Percentiles rank a stretch among this genome's conserved stretches.
Evolutionary conservation across 30 jellyfish, hydroid and myxozoan genomes (phyloP).

Genomic region (Aurelia aurita): DNA sequence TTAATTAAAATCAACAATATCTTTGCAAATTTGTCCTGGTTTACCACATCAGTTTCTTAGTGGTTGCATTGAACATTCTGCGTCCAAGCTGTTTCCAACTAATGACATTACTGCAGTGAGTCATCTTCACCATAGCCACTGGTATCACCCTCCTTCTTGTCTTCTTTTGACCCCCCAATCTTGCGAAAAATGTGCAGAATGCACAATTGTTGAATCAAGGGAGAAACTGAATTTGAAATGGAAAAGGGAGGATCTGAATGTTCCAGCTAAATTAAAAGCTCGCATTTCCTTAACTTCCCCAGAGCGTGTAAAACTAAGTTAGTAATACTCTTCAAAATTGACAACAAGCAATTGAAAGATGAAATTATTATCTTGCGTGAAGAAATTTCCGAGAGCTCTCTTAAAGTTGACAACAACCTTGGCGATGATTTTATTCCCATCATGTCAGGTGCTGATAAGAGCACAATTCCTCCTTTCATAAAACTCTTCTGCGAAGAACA

Average conservation of each 20-base stretch:
- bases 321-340: constrained; percentile 37
- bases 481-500: constrained; percentile 64
- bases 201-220: constrained; percentile 17
- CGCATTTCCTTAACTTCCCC: constrained; percentile 47
- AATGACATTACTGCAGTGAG: too few species aligned
- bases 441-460: constrained; percentile 30
- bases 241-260: constrained; percentile 14
- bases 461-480: constrained; percentile 34
- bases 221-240: constrained; percentile 25
- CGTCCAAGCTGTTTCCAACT: too few species aligned
- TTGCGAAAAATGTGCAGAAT: constrained; percentile 4
- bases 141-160: background rate
- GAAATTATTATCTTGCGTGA: constrained; percentile 16
- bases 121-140: too few species aligned
- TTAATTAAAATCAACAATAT: constrained; percentile 22
- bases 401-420: constrained; percentile 2
- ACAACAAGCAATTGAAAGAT: constrained; percentile 54
- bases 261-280: constrained; percentile 60
- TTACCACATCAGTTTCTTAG: constrained; percentile 24
- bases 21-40: constrained; percentile 31
- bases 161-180: too few species aligned
- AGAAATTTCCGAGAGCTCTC: constrained; percentile 8
- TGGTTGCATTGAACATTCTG: too few species aligned
- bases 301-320: constrained; percentile 55
- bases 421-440: constrained; percentile 27